Base-by-base conservation (phyloP, 2,888 invertebrate species). In the Hypomecis punctinalis region DNA sequence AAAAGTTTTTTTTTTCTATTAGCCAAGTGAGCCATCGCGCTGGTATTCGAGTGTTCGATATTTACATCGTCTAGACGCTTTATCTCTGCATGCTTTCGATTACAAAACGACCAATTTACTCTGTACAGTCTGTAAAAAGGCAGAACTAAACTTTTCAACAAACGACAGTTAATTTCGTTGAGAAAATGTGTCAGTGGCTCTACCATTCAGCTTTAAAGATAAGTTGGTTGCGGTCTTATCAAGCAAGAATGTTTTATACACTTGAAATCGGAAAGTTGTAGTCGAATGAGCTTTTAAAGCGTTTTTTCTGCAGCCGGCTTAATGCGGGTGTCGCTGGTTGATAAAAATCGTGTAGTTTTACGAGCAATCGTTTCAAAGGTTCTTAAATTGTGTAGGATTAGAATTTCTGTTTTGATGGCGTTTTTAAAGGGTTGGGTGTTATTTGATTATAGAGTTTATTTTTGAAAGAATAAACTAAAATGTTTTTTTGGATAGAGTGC, bases 21-120 rank as follows among this genome's bases (percentile, higher is more conserved):
- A 90, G 89, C 91, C 90, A 91, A 91, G 90, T 92, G 91, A 91
- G 89, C 90, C 91, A 92, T 90, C 84, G 86, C 79, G 77, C 80
- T 83, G 89, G 91, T 70, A 92, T 91, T 91, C 89, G 90, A 91
- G 90, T 90, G 90, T 83, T 69, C 81, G 79, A 89, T 89, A 90
- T 90, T 89, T 90, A 90, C 88, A 84, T 76, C 87, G 92, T 92
- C 92, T 92, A 92, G 91, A 92, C 92, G 75, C 63, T 77, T 91
- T 91, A 92, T 92, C 92, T 80, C 66, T 76, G 61, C 65, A 60
- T 64, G 53, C 57, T 58, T 60, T 57, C 83, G 85, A 88, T 89
- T 80, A 68, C 51, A 13, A 5, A 42, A 1, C 52, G 13, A 52
- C 52, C 13, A 52, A 42, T 23, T 40, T 52, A 23, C 23, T 51